These are phyloP conservation scores for Ametastegia equiseti DNA, from an alignment of 2,888 invertebrate genomes.

Conservation along the genomic window DNA sequence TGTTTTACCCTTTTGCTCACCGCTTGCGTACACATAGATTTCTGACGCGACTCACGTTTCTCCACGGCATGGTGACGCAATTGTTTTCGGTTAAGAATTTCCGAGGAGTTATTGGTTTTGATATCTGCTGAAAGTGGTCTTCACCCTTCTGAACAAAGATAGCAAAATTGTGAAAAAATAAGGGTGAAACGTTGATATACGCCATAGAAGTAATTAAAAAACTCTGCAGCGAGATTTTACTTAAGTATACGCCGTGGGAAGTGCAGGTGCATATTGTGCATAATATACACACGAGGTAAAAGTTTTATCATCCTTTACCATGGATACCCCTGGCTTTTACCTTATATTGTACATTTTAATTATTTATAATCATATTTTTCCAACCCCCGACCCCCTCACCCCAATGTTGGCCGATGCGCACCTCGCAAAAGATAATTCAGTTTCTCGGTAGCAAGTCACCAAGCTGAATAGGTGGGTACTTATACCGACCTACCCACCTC, in stretches of 20 bases:
- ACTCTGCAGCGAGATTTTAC: neutral
- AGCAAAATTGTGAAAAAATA: neutral
- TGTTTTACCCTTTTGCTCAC: neutral
- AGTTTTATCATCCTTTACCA: neutral
- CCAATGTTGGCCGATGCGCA: too few species aligned
- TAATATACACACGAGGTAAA: neutral
- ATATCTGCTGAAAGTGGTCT: too few species aligned
- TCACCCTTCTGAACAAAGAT: too few species aligned
- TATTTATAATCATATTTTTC: neutral
- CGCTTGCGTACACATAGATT: slow-evolving; percentile 6
- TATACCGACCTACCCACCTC: neutral
- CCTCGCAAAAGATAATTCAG: neutral
- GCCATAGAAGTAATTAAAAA: slow-evolving; percentile 16
- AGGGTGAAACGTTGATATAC: neutral
- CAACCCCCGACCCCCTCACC: neutral
- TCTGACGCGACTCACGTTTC: slow-evolving; percentile 29
- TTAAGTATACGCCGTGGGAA: neutral
- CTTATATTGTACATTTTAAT: neutral
- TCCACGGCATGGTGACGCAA: slow-evolving; percentile 25
- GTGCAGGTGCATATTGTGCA: neutral
- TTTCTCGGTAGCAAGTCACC: neutral
- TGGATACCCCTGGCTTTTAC: neutral
- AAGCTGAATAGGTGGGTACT: neutral
- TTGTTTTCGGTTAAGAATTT: slow-evolving; percentile 40
- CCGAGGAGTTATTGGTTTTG: neutral